Conservation (phyloP, 2,113 vertebrate species). For the Choloepus hoffmanni region DNA sequence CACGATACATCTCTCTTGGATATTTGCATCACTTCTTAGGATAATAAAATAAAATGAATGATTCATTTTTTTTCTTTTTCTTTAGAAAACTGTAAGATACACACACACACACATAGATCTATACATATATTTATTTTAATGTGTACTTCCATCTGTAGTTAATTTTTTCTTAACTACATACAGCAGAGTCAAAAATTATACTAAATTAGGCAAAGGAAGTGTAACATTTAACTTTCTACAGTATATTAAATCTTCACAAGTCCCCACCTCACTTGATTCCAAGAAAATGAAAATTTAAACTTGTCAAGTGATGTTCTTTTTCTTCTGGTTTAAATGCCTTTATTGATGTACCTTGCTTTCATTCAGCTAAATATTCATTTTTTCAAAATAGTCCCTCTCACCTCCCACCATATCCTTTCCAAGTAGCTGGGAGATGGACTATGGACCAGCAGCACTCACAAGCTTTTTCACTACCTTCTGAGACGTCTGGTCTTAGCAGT, state of each 20-base stretch:
- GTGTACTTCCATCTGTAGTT: background rate
- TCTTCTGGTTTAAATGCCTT: background rate
- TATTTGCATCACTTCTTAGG: background rate
- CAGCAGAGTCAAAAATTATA: background rate
- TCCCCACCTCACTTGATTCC: background rate
- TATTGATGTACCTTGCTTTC: background rate
- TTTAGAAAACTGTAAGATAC: background rate
- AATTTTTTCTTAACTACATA: background rate
- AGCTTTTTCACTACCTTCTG: background rate
- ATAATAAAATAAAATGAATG: background rate
- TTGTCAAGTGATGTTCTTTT: background rate
- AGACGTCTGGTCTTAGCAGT: background rate
- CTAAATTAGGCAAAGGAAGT: constrained; percentile 22
- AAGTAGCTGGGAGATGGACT: too few species aligned
- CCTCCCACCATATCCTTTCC: background rate
- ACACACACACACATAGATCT: background rate
- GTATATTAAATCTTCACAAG: background rate
- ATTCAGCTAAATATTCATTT: background rate
- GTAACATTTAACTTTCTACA: background rate
- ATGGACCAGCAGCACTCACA: background rate
- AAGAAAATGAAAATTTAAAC: background rate
- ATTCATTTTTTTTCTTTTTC: constrained; percentile 19
- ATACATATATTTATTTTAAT: background rate
- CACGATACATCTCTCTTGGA: background rate
- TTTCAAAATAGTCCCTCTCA: background rate